These are phyloP conservation scores for Neolamprologus devosi DNA, from an alignment of 2,113 vertebrate species.

Conservation along the genomic window DNA sequence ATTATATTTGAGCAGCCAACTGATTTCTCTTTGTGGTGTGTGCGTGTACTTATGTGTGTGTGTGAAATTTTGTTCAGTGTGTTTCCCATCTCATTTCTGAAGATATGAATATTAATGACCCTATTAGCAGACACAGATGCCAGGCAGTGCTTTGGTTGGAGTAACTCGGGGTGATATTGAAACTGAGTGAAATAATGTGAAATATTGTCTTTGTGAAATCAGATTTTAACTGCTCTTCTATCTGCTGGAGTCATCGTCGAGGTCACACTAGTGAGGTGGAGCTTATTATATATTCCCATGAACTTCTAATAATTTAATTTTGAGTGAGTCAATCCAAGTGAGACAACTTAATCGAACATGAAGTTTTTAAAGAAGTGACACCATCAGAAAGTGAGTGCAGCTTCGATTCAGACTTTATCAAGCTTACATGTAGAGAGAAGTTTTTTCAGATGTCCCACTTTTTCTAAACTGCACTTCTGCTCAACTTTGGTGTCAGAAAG, in stretches of 20 bases:
- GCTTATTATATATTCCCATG: constrained; percentile 31
- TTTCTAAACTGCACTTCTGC: neutral
- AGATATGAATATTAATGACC: constrained; percentile 64
- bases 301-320: constrained; percentile 18
- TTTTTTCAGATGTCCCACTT: neutral
- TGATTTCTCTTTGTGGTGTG: constrained; percentile 38
- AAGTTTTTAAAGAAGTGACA: neutral
- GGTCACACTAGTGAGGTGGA: constrained; percentile 23
- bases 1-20: constrained; percentile 60
- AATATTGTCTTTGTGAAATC: constrained; percentile 19
- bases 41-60: neutral
- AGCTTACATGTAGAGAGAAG: neutral
- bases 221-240: neutral
- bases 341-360: constrained; percentile 20
- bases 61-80: neutral
- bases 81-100: constrained; percentile 41
- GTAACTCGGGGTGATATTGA: constrained; percentile 28
- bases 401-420: neutral
- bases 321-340: constrained; percentile 14
- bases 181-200: constrained; percentile 33
- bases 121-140: constrained; percentile 53
- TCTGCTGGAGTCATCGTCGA: neutral
- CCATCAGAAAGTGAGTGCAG: neutral
- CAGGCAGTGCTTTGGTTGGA: constrained; percentile 36
- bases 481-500: neutral